These are phyloP conservation scores for Pollenia amentaria DNA, from an alignment of 2,888 invertebrate species.

Conservation along the genomic window DNA sequence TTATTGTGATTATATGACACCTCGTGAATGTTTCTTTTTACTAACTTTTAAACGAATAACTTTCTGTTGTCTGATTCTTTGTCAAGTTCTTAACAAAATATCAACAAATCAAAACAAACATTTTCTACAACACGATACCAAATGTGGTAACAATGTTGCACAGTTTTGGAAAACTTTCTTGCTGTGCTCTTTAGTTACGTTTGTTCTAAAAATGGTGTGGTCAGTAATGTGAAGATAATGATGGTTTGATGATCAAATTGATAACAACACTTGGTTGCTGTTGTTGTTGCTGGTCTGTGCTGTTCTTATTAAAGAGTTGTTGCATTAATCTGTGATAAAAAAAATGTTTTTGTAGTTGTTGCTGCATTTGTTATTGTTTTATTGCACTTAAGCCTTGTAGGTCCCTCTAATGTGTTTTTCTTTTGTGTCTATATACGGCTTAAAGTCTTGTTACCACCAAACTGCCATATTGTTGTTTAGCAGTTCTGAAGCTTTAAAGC, in stretches of 20 bases:
- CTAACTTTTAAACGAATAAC: conserved; percentile 36
- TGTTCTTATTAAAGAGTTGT: conserved; percentile 29
- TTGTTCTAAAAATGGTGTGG: conserved; percentile 74
- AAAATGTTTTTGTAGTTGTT: not conserved
- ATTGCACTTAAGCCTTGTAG: conserved; percentile 23
- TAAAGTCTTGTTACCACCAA: conserved; percentile 47
- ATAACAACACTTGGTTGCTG: conserved; percentile 76
- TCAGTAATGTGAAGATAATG: conserved; percentile 78
- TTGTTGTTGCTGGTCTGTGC: conserved; percentile 38
- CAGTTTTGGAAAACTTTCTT: conserved; percentile 23
- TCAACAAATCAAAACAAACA: not conserved
- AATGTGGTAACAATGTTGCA: conserved; percentile 51
- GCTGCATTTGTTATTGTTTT: conserved; percentile 35
- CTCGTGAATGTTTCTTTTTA: not conserved
- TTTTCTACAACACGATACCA: conserved; percentile 16
- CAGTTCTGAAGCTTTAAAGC: conserved; percentile 31
- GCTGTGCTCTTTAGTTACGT: not conserved
- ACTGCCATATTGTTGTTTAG: conserved; percentile 46
- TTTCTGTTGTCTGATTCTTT: conserved; percentile 15
- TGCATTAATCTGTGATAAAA: conserved; percentile 23
- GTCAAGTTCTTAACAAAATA: not conserved
- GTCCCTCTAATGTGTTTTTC: conserved; percentile 37
- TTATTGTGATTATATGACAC: too few relatives aligned
- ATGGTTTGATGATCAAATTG: conserved; percentile 77
- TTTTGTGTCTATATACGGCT: not conserved